Conservation (phyloP, 1,140 invertebrate species). For the Brachionus rotundiformis region DNA sequence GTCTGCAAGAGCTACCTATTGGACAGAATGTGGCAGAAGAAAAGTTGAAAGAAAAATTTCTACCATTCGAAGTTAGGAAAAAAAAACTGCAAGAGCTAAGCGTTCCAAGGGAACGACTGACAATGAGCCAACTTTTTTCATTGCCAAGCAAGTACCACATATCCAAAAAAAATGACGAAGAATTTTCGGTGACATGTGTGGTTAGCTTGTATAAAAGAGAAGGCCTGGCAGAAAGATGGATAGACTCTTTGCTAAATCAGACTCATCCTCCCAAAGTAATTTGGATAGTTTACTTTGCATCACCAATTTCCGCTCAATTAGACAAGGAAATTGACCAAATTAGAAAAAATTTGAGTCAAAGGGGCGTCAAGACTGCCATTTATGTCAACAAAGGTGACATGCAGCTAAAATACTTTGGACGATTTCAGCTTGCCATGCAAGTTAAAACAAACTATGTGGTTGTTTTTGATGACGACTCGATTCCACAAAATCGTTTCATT, state of each 20-base stretch:
- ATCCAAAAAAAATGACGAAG: neutral
- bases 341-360: neutral
- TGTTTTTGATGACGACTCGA: conserved; percentile 11
- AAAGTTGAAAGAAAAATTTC: neutral
- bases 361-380: neutral
- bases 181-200: neutral
- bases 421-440: conserved; percentile 17
- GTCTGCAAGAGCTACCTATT: neutral
- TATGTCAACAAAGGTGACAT: neutral
- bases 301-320: neutral
- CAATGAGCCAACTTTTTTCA: neutral
- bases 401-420: conserved; percentile 30
- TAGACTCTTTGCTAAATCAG: neutral
- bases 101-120: neutral
- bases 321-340: neutral
- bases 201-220: neutral
- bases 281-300: neutral
- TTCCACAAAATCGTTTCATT: neutral
- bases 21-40: neutral
- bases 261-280: neutral
- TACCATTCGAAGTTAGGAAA: neutral
- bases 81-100: neutral
- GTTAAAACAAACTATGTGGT: neutral
- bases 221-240: conserved; percentile 5
- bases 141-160: conserved; percentile 1